Evolutionary conservation across 2,113 vertebrate genomes (phyloP).

Genomic region (Bufo bufo): DNA sequence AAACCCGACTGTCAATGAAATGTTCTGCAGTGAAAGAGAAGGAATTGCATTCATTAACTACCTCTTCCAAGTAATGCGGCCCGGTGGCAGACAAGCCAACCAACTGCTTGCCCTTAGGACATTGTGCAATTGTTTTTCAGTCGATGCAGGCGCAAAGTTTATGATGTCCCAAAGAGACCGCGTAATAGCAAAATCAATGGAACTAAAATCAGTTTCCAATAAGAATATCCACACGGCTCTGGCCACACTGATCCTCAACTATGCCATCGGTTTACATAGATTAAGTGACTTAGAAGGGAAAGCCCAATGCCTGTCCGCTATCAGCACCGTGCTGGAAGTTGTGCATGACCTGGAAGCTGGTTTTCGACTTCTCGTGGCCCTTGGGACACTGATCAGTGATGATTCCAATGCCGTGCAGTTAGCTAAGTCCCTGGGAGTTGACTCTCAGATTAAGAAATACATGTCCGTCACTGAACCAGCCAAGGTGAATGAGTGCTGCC

Average conservation of each 20-base stretch:
- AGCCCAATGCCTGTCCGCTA: slow-evolving; percentile 95
- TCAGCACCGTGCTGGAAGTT: slow-evolving; percentile 89
- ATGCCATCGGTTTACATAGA: slow-evolving; percentile 86
- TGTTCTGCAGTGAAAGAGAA: slow-evolving; percentile 88
- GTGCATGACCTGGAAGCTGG: slow-evolving; percentile 94
- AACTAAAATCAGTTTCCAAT: slow-evolving; percentile 84
- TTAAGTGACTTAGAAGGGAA: slow-evolving; percentile 90
- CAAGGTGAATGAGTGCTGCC: slow-evolving; percentile 94
- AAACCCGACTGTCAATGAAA: slow-evolving; percentile 89
- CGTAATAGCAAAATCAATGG: slow-evolving; percentile 84
- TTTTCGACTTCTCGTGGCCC: slow-evolving; percentile 93
- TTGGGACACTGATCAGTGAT: slow-evolving; percentile 89
- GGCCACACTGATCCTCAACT: slow-evolving; percentile 92
- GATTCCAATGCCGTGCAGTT: slow-evolving; percentile 88
- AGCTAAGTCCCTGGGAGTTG: slow-evolving; percentile 91
- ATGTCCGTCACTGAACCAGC: slow-evolving; percentile 86
- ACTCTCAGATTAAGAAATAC: slow-evolving; percentile 92
- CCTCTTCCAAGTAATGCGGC: slow-evolving; percentile 86
- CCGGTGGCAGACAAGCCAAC: slow-evolving; percentile 87
- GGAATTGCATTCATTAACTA: slow-evolving; percentile 85
- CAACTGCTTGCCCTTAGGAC: slow-evolving; percentile 93
- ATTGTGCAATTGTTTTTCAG: slow-evolving; percentile 93
- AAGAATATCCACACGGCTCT: slow-evolving; percentile 96
- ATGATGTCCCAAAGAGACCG: slow-evolving; percentile 89
- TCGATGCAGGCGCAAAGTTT: slow-evolving; percentile 80